Base-by-base conservation (phyloP, 2,113 vertebrate species). In the Triplophysa siluroides region DNA sequence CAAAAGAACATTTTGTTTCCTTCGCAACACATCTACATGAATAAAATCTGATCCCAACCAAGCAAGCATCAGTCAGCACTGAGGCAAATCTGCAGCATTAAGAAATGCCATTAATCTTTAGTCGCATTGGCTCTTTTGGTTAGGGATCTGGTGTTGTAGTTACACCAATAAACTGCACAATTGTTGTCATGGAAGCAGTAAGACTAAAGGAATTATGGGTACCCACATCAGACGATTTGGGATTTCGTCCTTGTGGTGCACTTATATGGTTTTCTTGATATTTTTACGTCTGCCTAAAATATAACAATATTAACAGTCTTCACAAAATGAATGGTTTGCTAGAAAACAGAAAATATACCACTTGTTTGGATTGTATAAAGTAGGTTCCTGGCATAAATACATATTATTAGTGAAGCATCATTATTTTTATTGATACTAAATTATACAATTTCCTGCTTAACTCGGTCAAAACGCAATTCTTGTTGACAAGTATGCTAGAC, bases 1-100 rank as follows among this genome's bases (percentile, higher is more conserved):
- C 61, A 69, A 61, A 50, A 23, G 78, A 54, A 79, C 56, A 52
- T 54, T 52, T 79, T 41, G 69, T 80, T 80, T 71, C 33, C 8
- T 24, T 11, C 6, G 24, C 29, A 63, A 56, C 52, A n/a, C 8
- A 54, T 66, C 12, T 71, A 13, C 8, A 26, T 70, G 64, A 33
- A 63, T 75, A 58, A 80, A 45, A 76, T 19, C 13, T 26, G 14
- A 12, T 62, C 33, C 19, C 61, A 33, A 21, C 8, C 5, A 58
- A 58, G 67, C 23, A 69, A 6, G 33, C 45, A 75, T 63, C 33
- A 43, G 1, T 76, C 43, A 33, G 23, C 8, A 14, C 50, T 52
- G 60, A 75, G 21, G 10, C 47, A 19, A 26, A 61, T 77, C 11
- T 43, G 54, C 12, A 58, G 10, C 19, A 24, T 33, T 26, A 9